A percentile compares a stretch with the other conserved stretches of the same genome.
Evolutionary conservation across 1,140 invertebrate species (phyloP).

Genomic region (Megathymus violae): DNA sequence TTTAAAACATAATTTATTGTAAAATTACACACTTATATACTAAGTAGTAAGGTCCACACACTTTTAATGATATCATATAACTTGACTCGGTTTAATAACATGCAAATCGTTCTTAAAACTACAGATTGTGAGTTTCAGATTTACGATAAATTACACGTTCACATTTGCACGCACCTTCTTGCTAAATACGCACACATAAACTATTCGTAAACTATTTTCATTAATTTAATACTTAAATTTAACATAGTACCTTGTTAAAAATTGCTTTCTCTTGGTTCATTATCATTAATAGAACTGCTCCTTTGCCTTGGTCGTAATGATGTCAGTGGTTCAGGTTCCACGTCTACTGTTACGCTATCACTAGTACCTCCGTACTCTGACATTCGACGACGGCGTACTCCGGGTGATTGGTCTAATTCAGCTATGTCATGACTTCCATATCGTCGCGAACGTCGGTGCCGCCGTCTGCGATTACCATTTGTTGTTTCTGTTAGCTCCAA

Average conservation of each 20-base stretch:
- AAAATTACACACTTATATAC: no score
- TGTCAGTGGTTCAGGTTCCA: conserved; percentile 62
- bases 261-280: conserved; percentile 65
- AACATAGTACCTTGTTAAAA: conserved; percentile 46
- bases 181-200: no score
- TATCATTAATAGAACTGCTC: conserved; percentile 60
- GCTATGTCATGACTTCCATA: conserved; percentile 75
- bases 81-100: no score
- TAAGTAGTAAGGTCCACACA: no score
- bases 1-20: no score
- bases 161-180: no score
- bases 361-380: conserved; percentile 58
- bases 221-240: neutral
- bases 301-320: conserved; percentile 57
- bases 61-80: no score
- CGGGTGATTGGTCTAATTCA: conserved; percentile 72
- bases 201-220: neutral
- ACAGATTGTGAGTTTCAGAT: no score
- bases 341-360: conserved; percentile 58
- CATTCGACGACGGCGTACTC: conserved; percentile 63
- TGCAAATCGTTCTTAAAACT: no score
- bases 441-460: conserved; percentile 64
- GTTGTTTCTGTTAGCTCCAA: conserved; percentile 56
- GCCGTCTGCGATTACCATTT: conserved; percentile 50
- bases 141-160: no score